Conservation (phyloP, 2,797 vertebrate species). For the Leptoclinus maculatus region DNA sequence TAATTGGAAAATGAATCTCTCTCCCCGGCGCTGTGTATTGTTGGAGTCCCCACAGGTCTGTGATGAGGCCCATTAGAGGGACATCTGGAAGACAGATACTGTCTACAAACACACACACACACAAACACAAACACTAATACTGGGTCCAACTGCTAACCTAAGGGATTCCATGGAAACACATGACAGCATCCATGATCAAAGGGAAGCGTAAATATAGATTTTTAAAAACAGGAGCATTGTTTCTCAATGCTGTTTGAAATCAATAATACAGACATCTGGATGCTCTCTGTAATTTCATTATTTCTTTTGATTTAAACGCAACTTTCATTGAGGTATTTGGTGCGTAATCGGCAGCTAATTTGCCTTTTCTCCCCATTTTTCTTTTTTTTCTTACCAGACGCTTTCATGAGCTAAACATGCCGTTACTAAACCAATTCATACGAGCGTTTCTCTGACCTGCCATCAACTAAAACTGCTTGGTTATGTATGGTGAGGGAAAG, state of each 20-base stretch:
- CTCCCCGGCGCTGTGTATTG: conserved; percentile 39
- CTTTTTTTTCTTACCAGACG: not conserved
- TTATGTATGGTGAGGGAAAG: not conserved
- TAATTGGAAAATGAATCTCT: conserved; percentile 67
- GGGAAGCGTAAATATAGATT: conserved; percentile 40
- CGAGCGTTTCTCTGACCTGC: not conserved
- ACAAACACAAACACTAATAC: conserved; percentile 46
- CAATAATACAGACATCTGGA: not conserved
- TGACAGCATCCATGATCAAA: conserved; percentile 41
- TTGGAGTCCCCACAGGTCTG: conserved; percentile 56
- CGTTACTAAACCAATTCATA: not conserved
- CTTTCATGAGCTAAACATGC: not conserved
- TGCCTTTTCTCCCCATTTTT: not conserved
- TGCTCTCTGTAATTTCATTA: not conserved
- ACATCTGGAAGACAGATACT: conserved; percentile 73
- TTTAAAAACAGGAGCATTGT: conserved; percentile 12
- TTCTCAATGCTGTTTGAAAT: not conserved
- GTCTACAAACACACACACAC: conserved; percentile 18
- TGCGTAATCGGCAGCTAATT: not conserved
- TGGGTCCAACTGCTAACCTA: conserved; percentile 48
- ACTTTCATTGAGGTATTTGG: not conserved
- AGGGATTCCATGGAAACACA: conserved; percentile 58
- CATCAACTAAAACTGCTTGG: not conserved
- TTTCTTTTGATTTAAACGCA: not conserved
- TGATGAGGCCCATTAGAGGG: conserved; percentile 64